A percentile compares a stretch with the other conserved stretches of the same genome.
phyloP scores from a whole-genome alignment of 2,113 vertebrate genomes.

The Eidolon helvum region DNA sequence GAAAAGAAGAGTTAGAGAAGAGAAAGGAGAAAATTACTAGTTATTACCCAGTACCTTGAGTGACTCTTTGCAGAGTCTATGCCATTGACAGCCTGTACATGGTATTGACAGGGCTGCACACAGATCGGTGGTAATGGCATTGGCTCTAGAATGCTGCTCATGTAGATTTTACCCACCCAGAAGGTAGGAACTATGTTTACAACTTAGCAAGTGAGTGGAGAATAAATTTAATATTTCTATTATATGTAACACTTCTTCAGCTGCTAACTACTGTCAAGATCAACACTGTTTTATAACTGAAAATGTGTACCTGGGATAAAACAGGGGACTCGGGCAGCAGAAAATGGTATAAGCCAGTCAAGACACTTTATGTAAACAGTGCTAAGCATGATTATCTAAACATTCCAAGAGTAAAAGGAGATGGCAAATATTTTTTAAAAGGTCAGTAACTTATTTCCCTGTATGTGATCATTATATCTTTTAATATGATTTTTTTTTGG shows the following conservation, averaged over 20 bases:
- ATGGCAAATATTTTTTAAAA: neutral
- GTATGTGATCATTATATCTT: neutral
- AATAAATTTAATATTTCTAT: neutral
- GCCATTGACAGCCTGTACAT: neutral
- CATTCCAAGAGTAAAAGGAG: neutral
- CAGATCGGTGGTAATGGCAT: neutral
- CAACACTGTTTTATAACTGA: constrained; percentile 46
- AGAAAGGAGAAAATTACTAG: neutral
- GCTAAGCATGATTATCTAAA: neutral
- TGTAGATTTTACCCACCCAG: neutral
- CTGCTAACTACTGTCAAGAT: neutral
- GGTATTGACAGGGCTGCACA: neutral
- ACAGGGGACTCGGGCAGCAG: constrained; percentile 6
- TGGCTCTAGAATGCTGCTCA: neutral
- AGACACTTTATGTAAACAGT: neutral
- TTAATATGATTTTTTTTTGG: neutral
- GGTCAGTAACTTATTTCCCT: neutral
- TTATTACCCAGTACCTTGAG: neutral
- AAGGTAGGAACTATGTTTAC: neutral
- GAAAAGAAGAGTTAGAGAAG: neutral
- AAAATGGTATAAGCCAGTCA: constrained; percentile 18
- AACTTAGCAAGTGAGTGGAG: neutral
- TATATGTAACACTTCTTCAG: constrained; percentile 34
- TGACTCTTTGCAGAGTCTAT: neutral
- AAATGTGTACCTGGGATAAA: constrained; percentile 17